phyloP scores from a whole-genome alignment of 2,113 vertebrate species.

The Clarias macrocephalus region DNA sequence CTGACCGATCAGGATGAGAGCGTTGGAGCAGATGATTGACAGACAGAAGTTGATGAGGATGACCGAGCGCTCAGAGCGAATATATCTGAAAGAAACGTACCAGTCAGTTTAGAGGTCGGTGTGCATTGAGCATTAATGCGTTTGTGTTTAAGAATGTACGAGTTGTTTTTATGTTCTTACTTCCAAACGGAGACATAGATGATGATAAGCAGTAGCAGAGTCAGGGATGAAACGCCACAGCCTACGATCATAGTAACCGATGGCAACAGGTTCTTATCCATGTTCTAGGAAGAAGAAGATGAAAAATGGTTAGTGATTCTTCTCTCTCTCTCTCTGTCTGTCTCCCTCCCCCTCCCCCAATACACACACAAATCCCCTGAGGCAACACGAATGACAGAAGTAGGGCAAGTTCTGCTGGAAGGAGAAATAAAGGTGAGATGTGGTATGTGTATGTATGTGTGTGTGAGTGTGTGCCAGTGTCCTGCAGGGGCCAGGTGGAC shows the following conservation, averaged over 20 bases:
- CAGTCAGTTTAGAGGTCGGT: not conserved
- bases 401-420: slow-evolving; percentile 68
- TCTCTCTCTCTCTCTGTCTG: not conserved
- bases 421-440: slow-evolving; percentile 75
- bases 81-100: slow-evolving; percentile 80
- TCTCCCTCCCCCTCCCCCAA: slow-evolving; percentile 30
- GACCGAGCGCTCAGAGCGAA: slow-evolving; percentile 95
- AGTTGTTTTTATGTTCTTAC: slow-evolving; percentile 70
- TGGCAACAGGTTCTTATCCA: slow-evolving; percentile 90
- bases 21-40: slow-evolving; percentile 97
- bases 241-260: slow-evolving; percentile 98
- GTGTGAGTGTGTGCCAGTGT: slow-evolving; percentile 28
- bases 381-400: slow-evolving; percentile 66
- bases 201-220: slow-evolving; percentile 94
- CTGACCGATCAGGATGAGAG: slow-evolving; percentile 94
- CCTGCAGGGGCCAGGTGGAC: slow-evolving; percentile 65
- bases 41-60: slow-evolving; percentile 99
- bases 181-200: slow-evolving; percentile 99
- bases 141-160: not conserved
- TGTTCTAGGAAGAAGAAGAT: slow-evolving; percentile 76
- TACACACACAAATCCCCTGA: slow-evolving; percentile 49
- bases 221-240: slow-evolving; percentile 96
- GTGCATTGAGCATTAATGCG: not conserved
- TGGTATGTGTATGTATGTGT: slow-evolving; percentile 43
- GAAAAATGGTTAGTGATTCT: not conserved